phyloP scores from a whole-genome alignment of 2,113 vertebrate genomes.

The Bos indicus region DNA sequence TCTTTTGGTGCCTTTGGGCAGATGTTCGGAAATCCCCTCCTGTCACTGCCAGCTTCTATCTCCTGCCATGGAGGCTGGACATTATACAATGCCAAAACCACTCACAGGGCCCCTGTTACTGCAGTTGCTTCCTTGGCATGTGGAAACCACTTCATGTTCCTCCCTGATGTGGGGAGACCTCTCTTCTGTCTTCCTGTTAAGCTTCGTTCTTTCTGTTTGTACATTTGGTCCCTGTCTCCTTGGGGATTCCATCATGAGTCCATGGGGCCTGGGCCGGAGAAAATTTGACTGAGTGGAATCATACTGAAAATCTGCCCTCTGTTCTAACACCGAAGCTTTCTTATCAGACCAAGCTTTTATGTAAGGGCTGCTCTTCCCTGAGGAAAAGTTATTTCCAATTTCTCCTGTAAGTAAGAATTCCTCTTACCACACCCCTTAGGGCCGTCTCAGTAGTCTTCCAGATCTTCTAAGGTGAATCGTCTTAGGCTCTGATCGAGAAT shows the following conservation, averaged over 20 bases:
- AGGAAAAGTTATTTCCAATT: not conserved
- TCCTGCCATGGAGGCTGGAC: not conserved
- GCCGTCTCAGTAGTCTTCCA: not conserved
- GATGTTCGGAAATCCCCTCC: not conserved
- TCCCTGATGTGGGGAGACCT: not conserved
- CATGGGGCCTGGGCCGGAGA: not conserved
- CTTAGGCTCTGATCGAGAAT: not conserved
- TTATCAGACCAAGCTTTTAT: not conserved
- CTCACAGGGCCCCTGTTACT: not conserved
- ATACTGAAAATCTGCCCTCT: not conserved
- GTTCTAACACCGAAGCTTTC: not conserved
- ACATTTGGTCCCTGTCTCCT: not conserved
- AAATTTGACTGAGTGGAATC: not conserved
- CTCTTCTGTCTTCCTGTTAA: not conserved
- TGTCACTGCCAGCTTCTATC: not conserved
- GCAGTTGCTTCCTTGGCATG: not conserved
- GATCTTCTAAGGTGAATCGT: not conserved
- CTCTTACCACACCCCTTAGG: not conserved
- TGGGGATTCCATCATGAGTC: not conserved
- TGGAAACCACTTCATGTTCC: not conserved
- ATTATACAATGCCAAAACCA: rapidly evolving
- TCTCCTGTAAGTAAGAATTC: not conserved
- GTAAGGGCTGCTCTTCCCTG: not conserved
- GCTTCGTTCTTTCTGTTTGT: not conserved
- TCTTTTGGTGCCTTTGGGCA: not conserved